Evolutionary conservation across 2,797 vertebrate species (phyloP), one percentile per base, ranked within the genome.

Genomic region (Lithobates sylvaticus): DNA sequence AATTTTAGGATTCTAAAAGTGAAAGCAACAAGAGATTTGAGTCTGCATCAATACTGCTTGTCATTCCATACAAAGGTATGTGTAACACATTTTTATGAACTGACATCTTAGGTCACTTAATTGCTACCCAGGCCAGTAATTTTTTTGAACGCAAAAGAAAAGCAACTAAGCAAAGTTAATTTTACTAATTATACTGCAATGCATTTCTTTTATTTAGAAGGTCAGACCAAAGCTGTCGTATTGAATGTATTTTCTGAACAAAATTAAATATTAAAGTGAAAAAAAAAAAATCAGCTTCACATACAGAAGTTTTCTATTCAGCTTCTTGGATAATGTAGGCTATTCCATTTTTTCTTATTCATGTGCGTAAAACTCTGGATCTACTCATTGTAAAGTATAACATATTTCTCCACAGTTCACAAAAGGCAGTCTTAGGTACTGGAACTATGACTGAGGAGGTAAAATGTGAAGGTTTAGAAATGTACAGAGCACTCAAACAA

Each of bases 1-100:
- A 87, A 87, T 87, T 87, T 82, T 79, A 54, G 47, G 79, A 84
- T 70, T 87, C 76, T 75, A 70, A 84, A 87, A 87, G 76, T 79
- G 44, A 74, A 79, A 80, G 86, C 86, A 83, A 61, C 54, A 80
- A 87, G 81, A 84, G 70, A 68, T 80, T 87, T 76, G 34, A 87
- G 64, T 79, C 86, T 64, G 29, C 81, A 80, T 87, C 86, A 87
- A 80, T 87, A 70, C 81, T 76, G 76, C 81, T 67, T 88, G 78
- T 86, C 84, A 86, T 84, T 84, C 82, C 74, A 88, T 88, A 90
- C 84, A 90, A 91, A 92, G 90, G 78, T 84, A 88, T 76, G 69
- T 75, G 89, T 72, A 78, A 86, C 73, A 89, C 74, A 68, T 89
- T 90, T 90, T 68, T 78, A 88, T 76, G 74, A 87, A 71, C 72